These are phyloP conservation scores for Graptemys geographica DNA, from an alignment of 2,797 vertebrate genomes.

Conservation along the genomic window DNA sequence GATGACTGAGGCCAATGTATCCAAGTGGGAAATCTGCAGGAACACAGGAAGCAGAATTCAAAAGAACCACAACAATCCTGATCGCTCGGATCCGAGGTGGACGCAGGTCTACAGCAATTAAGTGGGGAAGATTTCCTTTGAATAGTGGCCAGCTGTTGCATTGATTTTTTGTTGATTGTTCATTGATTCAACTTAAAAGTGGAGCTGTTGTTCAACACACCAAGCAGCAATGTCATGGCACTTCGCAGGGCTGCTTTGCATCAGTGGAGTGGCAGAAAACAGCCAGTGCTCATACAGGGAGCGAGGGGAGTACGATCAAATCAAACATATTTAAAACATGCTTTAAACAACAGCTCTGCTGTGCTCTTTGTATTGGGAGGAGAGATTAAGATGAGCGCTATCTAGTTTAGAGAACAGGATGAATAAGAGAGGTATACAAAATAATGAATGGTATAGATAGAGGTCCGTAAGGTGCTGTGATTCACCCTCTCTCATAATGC, in stretches of 20 bases:
- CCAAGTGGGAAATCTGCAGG: slow-evolving; percentile 35
- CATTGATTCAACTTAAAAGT: not conserved
- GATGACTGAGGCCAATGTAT: not conserved
- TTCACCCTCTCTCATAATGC: not conserved
- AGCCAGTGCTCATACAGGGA: not conserved
- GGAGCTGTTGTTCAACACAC: not conserved
- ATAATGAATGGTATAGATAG: not conserved
- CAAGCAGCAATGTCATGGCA: not conserved
- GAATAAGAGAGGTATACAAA: not conserved
- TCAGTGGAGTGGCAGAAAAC: not conserved
- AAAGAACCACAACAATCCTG: not conserved
- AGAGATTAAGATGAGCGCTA: not conserved
- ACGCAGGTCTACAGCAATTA: not conserved
- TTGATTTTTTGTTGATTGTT: not conserved
- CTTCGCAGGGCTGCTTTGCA: slow-evolving; percentile 1
- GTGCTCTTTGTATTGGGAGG: not conserved
- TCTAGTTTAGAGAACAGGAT: not conserved
- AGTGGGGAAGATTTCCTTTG: not conserved
- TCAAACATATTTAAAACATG: not conserved
- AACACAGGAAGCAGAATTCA: slow-evolving; percentile 6
- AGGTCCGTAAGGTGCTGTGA: not conserved
- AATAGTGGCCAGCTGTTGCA: not conserved
- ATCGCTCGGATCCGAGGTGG: not conserved
- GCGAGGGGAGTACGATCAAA: not conserved
- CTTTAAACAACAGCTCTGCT: not conserved